Evolutionary conservation across 2,888 invertebrate species (phyloP).

Genomic region (Coelopa pilipes): DNA sequence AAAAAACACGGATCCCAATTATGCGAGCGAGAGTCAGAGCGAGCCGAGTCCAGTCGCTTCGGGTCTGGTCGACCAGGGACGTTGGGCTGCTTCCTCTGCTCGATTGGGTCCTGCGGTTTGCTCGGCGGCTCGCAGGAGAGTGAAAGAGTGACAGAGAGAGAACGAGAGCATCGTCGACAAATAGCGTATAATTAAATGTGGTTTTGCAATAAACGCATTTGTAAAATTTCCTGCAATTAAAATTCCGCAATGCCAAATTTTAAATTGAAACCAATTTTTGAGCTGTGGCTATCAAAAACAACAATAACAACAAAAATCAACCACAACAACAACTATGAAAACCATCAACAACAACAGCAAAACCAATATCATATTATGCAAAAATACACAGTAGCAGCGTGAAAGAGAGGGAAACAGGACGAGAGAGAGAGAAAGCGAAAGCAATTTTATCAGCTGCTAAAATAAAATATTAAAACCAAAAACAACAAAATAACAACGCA

Average conservation of each 20-base stretch:
- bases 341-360: neutral
- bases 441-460: conserved; percentile 31
- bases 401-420: no score
- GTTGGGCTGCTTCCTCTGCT: no score
- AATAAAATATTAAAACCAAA: conserved; percentile 7
- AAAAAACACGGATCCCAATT: no score
- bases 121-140: no score
- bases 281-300: conserved; percentile 25
- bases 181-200: conserved; percentile 33
- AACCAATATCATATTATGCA: neutral
- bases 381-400: conserved; percentile 11
- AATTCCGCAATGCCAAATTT: conserved; percentile 32
- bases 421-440: no score
- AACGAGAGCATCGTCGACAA: no score
- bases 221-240: conserved; percentile 31
- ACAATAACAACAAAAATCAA: conserved; percentile 21
- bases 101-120: no score
- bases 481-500: conserved; percentile 12
- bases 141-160: no score
- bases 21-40: no score
- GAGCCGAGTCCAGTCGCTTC: no score
- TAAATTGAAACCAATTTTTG: conserved; percentile 34
- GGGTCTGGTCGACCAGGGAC: no score
- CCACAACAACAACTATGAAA: conserved; percentile 7
- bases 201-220: conserved; percentile 32